Base-by-base conservation (phyloP, 2,113 vertebrate genomes). In the human region DNA sequence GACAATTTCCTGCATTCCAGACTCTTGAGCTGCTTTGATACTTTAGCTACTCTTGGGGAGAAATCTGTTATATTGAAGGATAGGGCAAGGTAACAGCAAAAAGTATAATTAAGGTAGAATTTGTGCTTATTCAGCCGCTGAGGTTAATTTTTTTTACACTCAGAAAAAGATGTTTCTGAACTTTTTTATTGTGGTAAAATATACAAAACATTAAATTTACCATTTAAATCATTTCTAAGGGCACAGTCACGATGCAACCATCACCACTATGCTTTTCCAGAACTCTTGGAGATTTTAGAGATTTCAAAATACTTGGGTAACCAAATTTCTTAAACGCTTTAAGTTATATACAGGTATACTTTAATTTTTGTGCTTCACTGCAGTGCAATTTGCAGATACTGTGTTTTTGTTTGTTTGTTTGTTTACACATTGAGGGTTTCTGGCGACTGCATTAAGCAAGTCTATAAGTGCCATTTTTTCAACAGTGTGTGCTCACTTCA, bases 1-100 rank as follows among this genome's bases (percentile, higher is more conserved):
- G 98, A 91, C 97, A 48, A 22, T 95, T 76, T 89, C 89, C 18
- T 64, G 72, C 90, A 93, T 85, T 93, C 89, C 93, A 90, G 85
- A 91, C 13, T 23, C 66, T 89, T 18, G 22, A 96, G n/a, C 61
- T 57, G 25, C 76, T 86, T 43, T 17, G 61, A 97, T 68, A 38
- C 64, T 86, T 38, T 61, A 38, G 2, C 59, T 20, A 1, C 89
- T 98, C 75, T 84, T 89, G 92, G 92, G 72, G 50, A 94, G 84
- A 86, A 22, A 94, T 91, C 93, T 79, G 2, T 94, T 59, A 13
- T 8, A 10, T 38, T 23, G 83, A 95, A 96, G 32, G 30, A 0
- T 0, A 73, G 17, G 2, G 16, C 7, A n/a, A 8, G 12, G 70
- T 25, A 57, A 90, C 20, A 45, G 68, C 43, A n/a, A 81, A 82